Evolutionary conservation across 2,113 vertebrate genomes (phyloP), one percentile per base, ranked within the genome.

Genomic region (Ahaetulla prasina): DNA sequence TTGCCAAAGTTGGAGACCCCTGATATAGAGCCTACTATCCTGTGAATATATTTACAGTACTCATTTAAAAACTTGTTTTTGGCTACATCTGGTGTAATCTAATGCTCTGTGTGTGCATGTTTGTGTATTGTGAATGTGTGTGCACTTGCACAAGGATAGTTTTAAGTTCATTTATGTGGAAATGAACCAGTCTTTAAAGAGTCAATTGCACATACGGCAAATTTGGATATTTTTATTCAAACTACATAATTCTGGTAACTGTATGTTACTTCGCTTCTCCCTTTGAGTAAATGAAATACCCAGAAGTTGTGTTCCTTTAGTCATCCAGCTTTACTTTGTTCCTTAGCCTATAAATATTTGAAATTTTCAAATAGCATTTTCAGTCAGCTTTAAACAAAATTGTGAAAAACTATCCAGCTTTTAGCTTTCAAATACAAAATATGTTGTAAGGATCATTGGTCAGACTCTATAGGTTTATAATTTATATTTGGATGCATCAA

Each of bases 361-460:
- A 50, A 92, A 90, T 89, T 87, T 94, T 91, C 50, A 96, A 95
- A 90, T 90, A 23, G n/a, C 0, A 45, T 47, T 87, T 94, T 95
- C 92, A 91, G 91, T 89, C 47, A 94, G 23, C 0, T 0, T 4
- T 4, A 6, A 22, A 3, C 11, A 86, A 45, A 12, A 22, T 9
- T 47, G 43, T 45, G 27, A 35, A 54, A 54, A 54, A 10, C 47
- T 52, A 52, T 23, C 68, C 30, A 91, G 49, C 25, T 30, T 45
- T 85, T 39, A 50, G 14, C 20, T 80, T 80, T 39, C 18, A 80
- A 80, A 39, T 80, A 22, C 20, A 80, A 80, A 80, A 80, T 43
- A 39, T 39, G 9, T 22, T 80, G 35, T 43, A 80, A 39, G 35
- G 35, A 39, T 39, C 6, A 74, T 39, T 39, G 16, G 6, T 39